A percentile compares a stretch with the other conserved stretches of the same genome.
phyloP scores from a whole-genome alignment of 2,888 invertebrate genomes.

The Thelaira solivaga region DNA sequence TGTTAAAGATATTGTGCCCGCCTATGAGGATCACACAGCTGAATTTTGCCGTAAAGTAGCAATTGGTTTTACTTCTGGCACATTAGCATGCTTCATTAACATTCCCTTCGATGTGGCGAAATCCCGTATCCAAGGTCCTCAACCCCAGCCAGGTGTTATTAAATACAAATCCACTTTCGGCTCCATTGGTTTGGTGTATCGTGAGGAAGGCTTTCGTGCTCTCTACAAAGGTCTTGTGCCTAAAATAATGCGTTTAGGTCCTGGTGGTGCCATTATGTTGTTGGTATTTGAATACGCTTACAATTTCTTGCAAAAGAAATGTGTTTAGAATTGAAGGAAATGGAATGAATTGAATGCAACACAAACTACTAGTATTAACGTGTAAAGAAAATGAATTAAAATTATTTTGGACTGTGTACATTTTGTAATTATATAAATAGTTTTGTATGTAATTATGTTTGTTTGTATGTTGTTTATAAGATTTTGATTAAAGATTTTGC shows the following conservation, averaged over 20 bases:
- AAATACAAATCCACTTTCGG: constrained; percentile 88
- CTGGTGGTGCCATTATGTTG: constrained; percentile 96
- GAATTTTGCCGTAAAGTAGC: constrained; percentile 87
- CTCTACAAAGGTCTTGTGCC: constrained; percentile 95
- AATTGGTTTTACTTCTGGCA: constrained; percentile 92
- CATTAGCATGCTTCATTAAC: constrained; percentile 90
- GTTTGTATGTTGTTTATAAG: constrained; percentile 43
- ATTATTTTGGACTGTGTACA: constrained; percentile 50
- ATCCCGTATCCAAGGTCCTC: constrained; percentile 95
- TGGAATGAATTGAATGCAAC: background rate
- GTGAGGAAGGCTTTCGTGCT: constrained; percentile 92
- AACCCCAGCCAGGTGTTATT: constrained; percentile 83
- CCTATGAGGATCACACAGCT: constrained; percentile 81
- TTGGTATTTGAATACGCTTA: constrained; percentile 94
- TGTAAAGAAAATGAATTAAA: background rate
- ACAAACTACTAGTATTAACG: background rate
- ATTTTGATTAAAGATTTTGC: constrained; percentile 46
- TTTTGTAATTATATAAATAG: constrained; percentile 16
- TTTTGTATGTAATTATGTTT: no score
- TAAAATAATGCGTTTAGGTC: constrained; percentile 93
- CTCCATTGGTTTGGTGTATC: constrained; percentile 85
- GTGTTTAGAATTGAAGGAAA: constrained; percentile 6
- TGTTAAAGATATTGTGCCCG: constrained; percentile 86
- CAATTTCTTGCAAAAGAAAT: constrained; percentile 80
- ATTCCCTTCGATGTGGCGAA: constrained; percentile 98